phyloP scores from a whole-genome alignment of 2,113 vertebrate species.

The Onychostruthus taczanowskii region DNA sequence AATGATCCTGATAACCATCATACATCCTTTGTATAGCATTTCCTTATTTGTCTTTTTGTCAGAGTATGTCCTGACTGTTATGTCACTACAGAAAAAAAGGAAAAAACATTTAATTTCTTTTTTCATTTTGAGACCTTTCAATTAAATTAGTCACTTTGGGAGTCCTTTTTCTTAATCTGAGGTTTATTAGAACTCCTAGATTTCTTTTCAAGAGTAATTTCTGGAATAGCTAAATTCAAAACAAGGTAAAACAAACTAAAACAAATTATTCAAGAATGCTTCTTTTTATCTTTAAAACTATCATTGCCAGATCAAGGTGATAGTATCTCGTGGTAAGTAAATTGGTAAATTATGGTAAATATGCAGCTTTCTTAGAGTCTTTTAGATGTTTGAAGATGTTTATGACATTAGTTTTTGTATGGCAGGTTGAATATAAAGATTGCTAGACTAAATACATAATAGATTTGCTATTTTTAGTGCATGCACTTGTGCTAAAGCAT shows the following conservation, averaged over 20 bases:
- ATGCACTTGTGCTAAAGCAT: fast-evolving
- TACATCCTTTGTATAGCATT: background rate
- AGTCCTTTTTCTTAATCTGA: background rate
- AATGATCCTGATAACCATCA: background rate
- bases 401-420: background rate
- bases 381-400: background rate
- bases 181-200: background rate
- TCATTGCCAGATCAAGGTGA: background rate
- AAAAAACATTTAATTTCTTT: background rate
- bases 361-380: background rate
- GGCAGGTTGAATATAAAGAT: background rate
- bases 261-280: background rate
- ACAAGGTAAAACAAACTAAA: background rate
- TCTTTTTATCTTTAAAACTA: background rate
- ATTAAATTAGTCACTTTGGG: background rate
- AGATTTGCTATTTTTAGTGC: background rate
- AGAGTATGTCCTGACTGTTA: background rate
- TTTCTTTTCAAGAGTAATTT: background rate
- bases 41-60: background rate
- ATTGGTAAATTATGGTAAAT: background rate
- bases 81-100: background rate
- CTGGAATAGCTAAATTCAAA: background rate
- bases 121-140: background rate
- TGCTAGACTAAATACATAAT: background rate
- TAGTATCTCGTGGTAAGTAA: background rate